phyloP scores from a whole-genome alignment of 2,888 invertebrate genomes.

The Dioctria rufipes region DNA sequence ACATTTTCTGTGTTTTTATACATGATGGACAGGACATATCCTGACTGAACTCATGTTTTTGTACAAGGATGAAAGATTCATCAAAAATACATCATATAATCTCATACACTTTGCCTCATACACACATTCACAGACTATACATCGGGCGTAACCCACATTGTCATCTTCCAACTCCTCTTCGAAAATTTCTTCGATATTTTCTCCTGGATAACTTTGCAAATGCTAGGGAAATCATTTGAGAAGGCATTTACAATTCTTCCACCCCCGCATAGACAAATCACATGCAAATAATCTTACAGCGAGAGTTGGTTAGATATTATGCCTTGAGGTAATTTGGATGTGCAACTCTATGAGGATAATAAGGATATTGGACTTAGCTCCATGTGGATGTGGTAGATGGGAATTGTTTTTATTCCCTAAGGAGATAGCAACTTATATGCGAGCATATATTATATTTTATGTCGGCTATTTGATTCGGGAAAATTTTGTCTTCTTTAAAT shows the following conservation, averaged over 20 bases:
- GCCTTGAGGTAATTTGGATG: slow-evolving; percentile 33
- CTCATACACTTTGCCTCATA: background rate
- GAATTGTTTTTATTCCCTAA: no score
- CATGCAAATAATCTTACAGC: slow-evolving; percentile 22
- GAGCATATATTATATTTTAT: no score
- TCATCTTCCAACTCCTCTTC: background rate
- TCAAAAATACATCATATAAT: slow-evolving; percentile 2
- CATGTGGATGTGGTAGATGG: background rate
- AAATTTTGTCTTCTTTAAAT: slow-evolving; percentile 6
- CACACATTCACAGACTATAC: background rate
- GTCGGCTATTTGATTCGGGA: no score
- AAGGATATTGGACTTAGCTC: background rate
- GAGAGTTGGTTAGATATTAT: slow-evolving; percentile 6
- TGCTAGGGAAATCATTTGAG: background rate
- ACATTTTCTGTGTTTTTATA: background rate
- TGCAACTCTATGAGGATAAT: background rate
- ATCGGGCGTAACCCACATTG: background rate
- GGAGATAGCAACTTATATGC: no score
- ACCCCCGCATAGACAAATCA: slow-evolving; percentile 5
- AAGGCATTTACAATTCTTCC: background rate
- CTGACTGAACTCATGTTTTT: background rate
- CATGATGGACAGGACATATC: background rate
- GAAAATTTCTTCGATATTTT: background rate
- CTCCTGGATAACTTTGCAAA: background rate
- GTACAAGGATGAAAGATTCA: background rate